Conservation (phyloP, 1,140 invertebrate genomes). For the Drosophila lacertosa region DNA sequence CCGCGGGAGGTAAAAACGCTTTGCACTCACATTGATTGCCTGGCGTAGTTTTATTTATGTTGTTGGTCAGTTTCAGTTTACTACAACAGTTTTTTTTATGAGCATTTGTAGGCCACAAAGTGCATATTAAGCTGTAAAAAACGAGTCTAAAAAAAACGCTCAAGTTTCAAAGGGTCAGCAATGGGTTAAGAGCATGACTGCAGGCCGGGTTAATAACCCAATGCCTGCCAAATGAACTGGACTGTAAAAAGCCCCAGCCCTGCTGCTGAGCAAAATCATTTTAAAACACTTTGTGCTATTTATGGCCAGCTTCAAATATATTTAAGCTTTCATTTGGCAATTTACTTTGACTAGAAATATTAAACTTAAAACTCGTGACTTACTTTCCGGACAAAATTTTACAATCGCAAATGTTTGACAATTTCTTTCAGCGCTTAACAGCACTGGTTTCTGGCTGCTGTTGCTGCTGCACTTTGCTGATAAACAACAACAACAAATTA, state of each 20-base stretch:
- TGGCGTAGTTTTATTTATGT: slow-evolving; percentile 79
- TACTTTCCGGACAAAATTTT: neutral
- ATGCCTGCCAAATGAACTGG: slow-evolving; percentile 33
- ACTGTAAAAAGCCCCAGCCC: slow-evolving; percentile 3
- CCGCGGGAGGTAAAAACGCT: slow-evolving; percentile 78
- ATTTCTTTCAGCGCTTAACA: slow-evolving; percentile 11
- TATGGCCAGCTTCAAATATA: slow-evolving; percentile 6
- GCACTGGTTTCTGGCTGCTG: slow-evolving; percentile 27
- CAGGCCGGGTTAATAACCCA: slow-evolving; percentile 43
- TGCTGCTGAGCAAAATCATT: slow-evolving; percentile 18
- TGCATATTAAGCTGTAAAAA: slow-evolving; percentile 67
- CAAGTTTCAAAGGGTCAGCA: slow-evolving; percentile 52
- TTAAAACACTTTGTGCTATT: slow-evolving; percentile 16
- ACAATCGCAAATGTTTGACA: slow-evolving; percentile 10
- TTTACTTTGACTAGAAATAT: too few relatives aligned
- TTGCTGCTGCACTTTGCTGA: slow-evolving; percentile 74
- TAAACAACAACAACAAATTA: slow-evolving; percentile 74
- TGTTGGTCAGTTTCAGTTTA: slow-evolving; percentile 61
- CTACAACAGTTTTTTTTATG: slow-evolving; percentile 63
- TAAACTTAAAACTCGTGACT: neutral
- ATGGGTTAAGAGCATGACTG: slow-evolving; percentile 63
- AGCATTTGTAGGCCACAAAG: slow-evolving; percentile 77
- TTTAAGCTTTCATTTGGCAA: too few relatives aligned
- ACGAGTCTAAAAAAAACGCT: slow-evolving; percentile 9
- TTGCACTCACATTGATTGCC: slow-evolving; percentile 81